These are phyloP conservation scores for Squalus acanthias DNA, from an alignment of 2,797 vertebrate species.

Conservation along the genomic window DNA sequence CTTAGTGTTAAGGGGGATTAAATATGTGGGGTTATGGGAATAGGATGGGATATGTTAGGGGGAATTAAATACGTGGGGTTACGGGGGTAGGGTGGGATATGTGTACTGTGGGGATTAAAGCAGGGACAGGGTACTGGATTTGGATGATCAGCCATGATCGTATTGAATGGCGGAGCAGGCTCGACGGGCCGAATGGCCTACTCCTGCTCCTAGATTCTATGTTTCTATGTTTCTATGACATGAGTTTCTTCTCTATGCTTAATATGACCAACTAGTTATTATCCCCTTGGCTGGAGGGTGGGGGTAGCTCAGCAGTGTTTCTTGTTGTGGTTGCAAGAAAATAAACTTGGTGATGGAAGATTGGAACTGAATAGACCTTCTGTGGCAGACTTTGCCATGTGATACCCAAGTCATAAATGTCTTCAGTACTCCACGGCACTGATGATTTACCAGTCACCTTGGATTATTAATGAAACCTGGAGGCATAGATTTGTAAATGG, in stretches of 20 bases:
- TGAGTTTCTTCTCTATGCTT: background rate
- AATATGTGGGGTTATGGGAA: too few relatives aligned
- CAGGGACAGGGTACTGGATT: too few relatives aligned
- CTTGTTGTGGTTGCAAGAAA: background rate
- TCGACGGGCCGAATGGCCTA: too few relatives aligned
- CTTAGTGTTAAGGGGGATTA: too few relatives aligned
- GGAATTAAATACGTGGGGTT: too few relatives aligned
- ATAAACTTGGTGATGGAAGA: background rate
- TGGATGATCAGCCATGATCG: too few relatives aligned
- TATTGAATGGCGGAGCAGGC: too few relatives aligned
- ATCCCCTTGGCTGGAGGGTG: background rate
- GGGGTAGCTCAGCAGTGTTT: background rate
- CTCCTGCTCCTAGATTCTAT: too few relatives aligned
- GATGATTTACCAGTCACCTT: background rate
- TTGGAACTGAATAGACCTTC: background rate
- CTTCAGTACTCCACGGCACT: background rate
- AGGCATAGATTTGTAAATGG: background rate
- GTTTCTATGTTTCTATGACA: too few relatives aligned
- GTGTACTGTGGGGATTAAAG: too few relatives aligned
- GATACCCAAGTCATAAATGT: background rate
- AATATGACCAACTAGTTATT: background rate
- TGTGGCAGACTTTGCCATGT: background rate
- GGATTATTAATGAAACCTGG: background rate
- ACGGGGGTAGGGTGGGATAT: too few relatives aligned
- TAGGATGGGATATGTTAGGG: too few relatives aligned